These are phyloP conservation scores for Ascidia mentula DNA, from an alignment of 23 tunicate genomes.

Conservation along the genomic window DNA sequence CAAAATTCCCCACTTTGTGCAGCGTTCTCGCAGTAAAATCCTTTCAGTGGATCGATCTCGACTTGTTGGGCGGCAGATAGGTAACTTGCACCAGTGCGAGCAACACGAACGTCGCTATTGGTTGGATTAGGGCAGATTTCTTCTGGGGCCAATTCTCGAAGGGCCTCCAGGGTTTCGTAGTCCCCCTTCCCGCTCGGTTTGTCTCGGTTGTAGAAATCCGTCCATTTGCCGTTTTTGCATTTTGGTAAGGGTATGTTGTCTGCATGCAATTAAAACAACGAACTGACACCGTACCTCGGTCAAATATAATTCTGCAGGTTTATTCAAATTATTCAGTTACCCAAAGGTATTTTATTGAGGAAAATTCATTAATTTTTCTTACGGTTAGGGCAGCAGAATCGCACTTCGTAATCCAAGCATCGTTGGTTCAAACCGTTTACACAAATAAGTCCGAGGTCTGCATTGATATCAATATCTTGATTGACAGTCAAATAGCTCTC, in stretches of 20 bases:
- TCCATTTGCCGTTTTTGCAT: constrained; percentile 8
- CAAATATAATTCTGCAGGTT: too few species aligned
- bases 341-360: too few species aligned
- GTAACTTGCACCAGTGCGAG: constrained; percentile 7
- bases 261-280: too few species aligned
- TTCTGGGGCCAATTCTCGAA: not conserved
- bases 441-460: not conserved
- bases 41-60: not conserved
- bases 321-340: too few species aligned
- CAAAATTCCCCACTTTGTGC: not conserved
- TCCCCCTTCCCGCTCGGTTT: constrained; percentile 10
- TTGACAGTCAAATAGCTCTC: not conserved
- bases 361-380: too few species aligned
- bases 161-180: not conserved
- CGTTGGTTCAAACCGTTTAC: not conserved
- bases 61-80: not conserved
- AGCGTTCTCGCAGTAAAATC: not conserved
- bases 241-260: not conserved
- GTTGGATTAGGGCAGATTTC: not conserved
- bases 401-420: not conserved
- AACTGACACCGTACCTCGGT: too few species aligned
- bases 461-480: not conserved
- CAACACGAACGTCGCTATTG: not conserved
- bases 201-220: constrained; percentile 15
- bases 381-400: not conserved